These are phyloP conservation scores for Girardinichthys multiradiatus DNA, from an alignment of 2,113 vertebrate genomes.

Conservation along the genomic window DNA sequence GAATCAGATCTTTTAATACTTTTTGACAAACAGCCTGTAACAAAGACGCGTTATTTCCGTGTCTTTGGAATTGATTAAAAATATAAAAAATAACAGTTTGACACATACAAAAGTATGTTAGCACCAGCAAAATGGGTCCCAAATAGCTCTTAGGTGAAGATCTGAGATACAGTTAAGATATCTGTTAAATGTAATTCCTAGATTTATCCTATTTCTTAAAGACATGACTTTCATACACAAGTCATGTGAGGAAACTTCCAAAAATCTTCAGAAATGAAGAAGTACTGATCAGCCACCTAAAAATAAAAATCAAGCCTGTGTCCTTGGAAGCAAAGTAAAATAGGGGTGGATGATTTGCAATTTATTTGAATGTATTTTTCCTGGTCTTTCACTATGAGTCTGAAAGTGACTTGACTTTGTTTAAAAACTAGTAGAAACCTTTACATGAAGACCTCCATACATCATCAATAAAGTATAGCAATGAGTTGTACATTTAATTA, in stretches of 20 bases:
- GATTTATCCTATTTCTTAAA: neutral
- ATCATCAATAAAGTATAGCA: slow-evolving; percentile 51
- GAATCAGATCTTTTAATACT: too few species aligned
- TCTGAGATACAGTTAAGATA: neutral
- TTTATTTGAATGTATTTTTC: neutral
- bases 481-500: slow-evolving; percentile 54
- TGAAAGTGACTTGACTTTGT: neutral
- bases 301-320: too few species aligned
- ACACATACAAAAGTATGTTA: neutral
- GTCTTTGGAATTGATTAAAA: neutral
- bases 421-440: slow-evolving; percentile 2
- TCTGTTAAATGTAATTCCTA: neutral
- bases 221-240: too few species aligned
- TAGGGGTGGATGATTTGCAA: too few species aligned
- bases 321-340: too few species aligned
- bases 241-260: neutral
- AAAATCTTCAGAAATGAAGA: too few species aligned
- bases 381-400: neutral
- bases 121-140: neutral
- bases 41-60: too few species aligned
- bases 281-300: too few species aligned
- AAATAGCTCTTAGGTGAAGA: neutral
- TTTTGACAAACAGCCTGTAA: too few species aligned
- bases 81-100: neutral
- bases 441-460: slow-evolving; percentile 59